Base-by-base conservation (phyloP, 1,140 invertebrate genomes). In the Tyrophagus putrescentiae region DNA sequence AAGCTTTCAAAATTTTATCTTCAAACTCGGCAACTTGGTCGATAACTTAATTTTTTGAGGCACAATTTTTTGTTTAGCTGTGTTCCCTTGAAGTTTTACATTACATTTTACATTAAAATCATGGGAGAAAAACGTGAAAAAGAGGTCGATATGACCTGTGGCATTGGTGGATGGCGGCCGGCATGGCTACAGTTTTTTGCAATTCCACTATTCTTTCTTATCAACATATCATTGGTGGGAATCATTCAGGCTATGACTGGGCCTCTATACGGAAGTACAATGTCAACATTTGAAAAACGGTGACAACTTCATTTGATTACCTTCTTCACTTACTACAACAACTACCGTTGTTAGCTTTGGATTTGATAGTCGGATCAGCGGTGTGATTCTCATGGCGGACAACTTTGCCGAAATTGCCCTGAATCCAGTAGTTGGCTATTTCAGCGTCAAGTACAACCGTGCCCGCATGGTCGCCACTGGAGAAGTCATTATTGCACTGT, bases 221-320 rank as follows among this genome's bases (percentile, higher is more conserved):
- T 84, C 45, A 70, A 84, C 0, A 85, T 84, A 64, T 83, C 82
- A 45, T 69, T 84, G 3, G 72, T 85, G 1, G 84, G 82, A 7
- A 80, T 82, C 63, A 77, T 83, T 48, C 83, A 84, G 65, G 79
- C 79, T n/a, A 82, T 84, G 62, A 79, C 80, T 61, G 84, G 80
- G 65, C 77, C 82, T 1, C 86, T 87, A 67, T 83, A 83, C 61
- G 82, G 82, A 36, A n/a, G 48, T 21, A 36, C 48, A 18, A 60
- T 86, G 44, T 83, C 83, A 33, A 87, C 84, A 0, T 73, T 87
- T 28, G 84, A 87, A 68, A 86, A 86, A 67, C 75, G 84, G 63
- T n/a, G n/a, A n/a, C n/a, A n/a, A n/a, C n/a, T n/a, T n/a, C n/a
- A n/a, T n/a, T n/a, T n/a, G n/a, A n/a, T n/a, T n/a, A n/a, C n/a